Evolutionary conservation across 1,140 invertebrate species (phyloP).

Genomic region (Anagrus nilaparvatae): DNA sequence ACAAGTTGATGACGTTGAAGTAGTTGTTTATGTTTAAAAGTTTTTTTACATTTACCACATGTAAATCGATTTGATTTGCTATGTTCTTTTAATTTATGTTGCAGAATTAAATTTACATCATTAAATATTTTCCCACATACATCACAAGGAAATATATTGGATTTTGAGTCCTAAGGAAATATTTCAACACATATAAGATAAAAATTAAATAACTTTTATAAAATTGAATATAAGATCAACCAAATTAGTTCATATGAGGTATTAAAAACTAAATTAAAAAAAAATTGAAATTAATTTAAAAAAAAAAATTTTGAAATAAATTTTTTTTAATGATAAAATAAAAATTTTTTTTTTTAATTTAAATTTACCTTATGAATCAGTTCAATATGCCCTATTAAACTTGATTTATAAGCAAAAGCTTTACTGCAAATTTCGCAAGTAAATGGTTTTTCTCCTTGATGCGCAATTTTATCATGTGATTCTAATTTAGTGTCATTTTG

Average conservation of each 20-base stretch:
- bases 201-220: slow-evolving; percentile 6
- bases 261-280: slow-evolving; percentile 9
- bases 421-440: slow-evolving; percentile 47
- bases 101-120: slow-evolving; percentile 55
- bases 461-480: slow-evolving; percentile 46
- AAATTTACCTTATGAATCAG: slow-evolving; percentile 38
- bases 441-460: slow-evolving; percentile 45
- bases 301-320: not conserved
- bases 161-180: slow-evolving; percentile 31
- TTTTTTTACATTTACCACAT: slow-evolving; percentile 59
- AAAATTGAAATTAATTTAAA: too few species aligned
- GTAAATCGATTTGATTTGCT: slow-evolving; percentile 53
- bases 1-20: slow-evolving; percentile 60
- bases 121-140: slow-evolving; percentile 58
- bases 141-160: slow-evolving; percentile 50
- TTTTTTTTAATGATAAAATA: not conserved
- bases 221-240: slow-evolving; percentile 10
- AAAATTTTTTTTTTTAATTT: slow-evolving; percentile 6
- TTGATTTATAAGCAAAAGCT: slow-evolving; percentile 46
- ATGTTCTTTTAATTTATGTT: slow-evolving; percentile 62
- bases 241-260: too few species aligned
- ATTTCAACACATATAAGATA: slow-evolving; percentile 8
- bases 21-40: slow-evolving; percentile 60
- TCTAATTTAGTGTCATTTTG: slow-evolving; percentile 46
- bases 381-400: slow-evolving; percentile 45